Conservation (phyloP, 2,797 vertebrate genomes). For the Pelodytes ibericus region DNA sequence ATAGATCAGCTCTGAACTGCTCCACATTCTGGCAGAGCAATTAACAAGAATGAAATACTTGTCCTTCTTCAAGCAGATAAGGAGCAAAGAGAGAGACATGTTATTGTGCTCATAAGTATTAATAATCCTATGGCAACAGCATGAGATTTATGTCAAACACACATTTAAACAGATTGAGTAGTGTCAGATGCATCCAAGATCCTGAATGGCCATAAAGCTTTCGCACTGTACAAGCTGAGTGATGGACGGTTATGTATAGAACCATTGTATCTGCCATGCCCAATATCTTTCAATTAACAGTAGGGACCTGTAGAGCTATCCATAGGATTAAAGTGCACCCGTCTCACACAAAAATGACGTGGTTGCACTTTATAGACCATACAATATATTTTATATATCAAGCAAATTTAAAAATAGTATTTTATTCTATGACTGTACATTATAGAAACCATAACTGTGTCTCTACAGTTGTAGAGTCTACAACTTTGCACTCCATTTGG, state of each 20-base stretch:
- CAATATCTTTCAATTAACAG: background rate
- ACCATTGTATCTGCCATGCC: background rate
- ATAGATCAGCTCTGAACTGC: constrained; percentile 52
- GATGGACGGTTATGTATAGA: background rate
- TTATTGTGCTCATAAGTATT: constrained; percentile 61
- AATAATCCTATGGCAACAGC: constrained; percentile 51
- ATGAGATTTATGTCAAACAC: constrained; percentile 5
- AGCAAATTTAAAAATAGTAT: too few species aligned
- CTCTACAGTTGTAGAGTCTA: too few species aligned
- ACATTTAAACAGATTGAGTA: constrained; percentile 65
- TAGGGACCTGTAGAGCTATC: background rate
- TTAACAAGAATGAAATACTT: constrained; percentile 70
- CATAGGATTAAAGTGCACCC: too few species aligned
- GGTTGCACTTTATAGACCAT: too few species aligned
- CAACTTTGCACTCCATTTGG: too few species aligned
- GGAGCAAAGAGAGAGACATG: constrained; percentile 10
- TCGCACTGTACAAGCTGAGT: background rate
- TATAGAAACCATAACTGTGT: too few species aligned
- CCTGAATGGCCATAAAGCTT: background rate
- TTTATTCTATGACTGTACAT: too few species aligned
- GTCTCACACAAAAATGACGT: too few species aligned
- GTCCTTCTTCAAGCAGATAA: constrained; percentile 65
- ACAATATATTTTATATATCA: too few species aligned
- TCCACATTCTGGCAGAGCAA: constrained; percentile 64
- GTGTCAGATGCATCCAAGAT: background rate